Percentiles rank a stretch among this genome's conserved stretches.
Evolutionary conservation across 2,888 invertebrate species (phyloP).

Genomic region (Anagyrus pseudococci): DNA sequence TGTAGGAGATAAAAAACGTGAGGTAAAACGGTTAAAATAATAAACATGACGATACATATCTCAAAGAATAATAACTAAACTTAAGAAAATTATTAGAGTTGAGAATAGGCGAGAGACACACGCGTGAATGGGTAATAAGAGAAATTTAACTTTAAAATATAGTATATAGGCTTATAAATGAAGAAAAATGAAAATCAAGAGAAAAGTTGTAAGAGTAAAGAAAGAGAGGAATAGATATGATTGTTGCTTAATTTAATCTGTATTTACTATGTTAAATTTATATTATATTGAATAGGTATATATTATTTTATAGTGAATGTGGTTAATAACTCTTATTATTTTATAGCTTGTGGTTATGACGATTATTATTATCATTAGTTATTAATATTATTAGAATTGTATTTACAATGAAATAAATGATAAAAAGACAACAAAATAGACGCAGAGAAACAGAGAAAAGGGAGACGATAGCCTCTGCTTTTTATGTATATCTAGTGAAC

Average conservation of each 20-base stretch:
- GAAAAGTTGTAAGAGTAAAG: conserved; percentile 20
- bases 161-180: conserved; percentile 32
- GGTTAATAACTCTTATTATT: conserved; percentile 43
- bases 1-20: conserved; percentile 19
- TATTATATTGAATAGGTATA: conserved; percentile 61
- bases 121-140: conserved; percentile 35
- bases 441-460: conserved; percentile 28
- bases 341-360: conserved; percentile 41
- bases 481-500: conserved; percentile 32
- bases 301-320: conserved; percentile 44
- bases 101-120: conserved; percentile 22
- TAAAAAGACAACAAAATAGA: conserved; percentile 21
- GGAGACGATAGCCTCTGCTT: conserved; percentile 30
- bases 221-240: conserved; percentile 44
- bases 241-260: conserved; percentile 61
- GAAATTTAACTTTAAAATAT: conserved; percentile 39
- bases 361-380: conserved; percentile 36
- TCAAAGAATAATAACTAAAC: conserved; percentile 62
- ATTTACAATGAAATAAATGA: conserved; percentile 45
- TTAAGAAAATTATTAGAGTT: conserved; percentile 52
- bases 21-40: conserved; percentile 27
- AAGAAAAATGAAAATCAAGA: conserved; percentile 26
- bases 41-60: conserved; percentile 61
- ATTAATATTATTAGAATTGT: conserved; percentile 49
- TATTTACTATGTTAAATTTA: conserved; percentile 59